These are phyloP conservation scores for Plestiodon gilberti DNA, from an alignment of 2,113 vertebrate genomes.

Conservation along the genomic window DNA sequence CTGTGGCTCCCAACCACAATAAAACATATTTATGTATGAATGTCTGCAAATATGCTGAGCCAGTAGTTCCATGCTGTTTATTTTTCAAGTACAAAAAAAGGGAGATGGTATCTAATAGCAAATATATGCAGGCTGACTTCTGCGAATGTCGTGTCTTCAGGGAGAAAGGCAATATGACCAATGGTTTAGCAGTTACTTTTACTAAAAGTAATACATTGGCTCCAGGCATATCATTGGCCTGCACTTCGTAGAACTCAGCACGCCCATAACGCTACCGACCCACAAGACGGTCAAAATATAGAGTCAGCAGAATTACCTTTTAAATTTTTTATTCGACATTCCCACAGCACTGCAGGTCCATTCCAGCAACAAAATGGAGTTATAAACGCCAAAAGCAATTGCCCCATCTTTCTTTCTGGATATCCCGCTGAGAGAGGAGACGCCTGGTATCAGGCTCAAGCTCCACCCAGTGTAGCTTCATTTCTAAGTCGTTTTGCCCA, in stretches of 20 bases:
- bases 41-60: constrained; percentile 6
- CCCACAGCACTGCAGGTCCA: too few relatives aligned
- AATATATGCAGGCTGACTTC: background rate
- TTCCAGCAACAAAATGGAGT: background rate
- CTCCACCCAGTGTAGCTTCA: too few relatives aligned
- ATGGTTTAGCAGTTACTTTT: background rate
- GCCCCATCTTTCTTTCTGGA: background rate
- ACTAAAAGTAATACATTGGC: background rate
- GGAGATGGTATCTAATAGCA: background rate
- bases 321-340: background rate
- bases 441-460: too few relatives aligned
- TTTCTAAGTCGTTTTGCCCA: too few relatives aligned
- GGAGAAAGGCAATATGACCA: background rate
- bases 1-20: background rate
- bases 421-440: background rate
- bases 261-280: background rate
- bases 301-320: background rate
- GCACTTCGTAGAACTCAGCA: background rate
- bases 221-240: background rate
- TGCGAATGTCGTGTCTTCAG: background rate
- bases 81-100: background rate
- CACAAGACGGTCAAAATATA: background rate
- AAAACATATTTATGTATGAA: constrained; percentile 17
- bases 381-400: background rate
- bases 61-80: background rate